phyloP scores from a whole-genome alignment of 2,888 invertebrate genomes.

The Stenotaenia linearis region DNA sequence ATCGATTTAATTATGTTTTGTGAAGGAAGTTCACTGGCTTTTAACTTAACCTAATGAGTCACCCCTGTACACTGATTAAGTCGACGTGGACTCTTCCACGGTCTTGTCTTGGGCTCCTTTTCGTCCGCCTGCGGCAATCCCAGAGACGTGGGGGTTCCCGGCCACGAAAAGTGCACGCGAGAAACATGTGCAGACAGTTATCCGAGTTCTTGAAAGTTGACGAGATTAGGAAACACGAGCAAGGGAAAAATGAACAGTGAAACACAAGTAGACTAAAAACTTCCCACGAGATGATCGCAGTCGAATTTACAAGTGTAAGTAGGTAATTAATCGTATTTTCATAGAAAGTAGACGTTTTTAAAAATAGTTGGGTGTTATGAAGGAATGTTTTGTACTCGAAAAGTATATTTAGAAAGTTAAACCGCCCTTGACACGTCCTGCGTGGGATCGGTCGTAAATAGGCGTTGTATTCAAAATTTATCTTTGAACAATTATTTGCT shows the following conservation, averaged over 20 bases:
- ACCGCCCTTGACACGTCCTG: not conserved
- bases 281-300: not conserved
- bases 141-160: not conserved
- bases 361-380: not conserved
- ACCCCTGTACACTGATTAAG: not conserved
- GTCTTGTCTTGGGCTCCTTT: constrained; percentile 2
- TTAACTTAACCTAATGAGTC: not conserved
- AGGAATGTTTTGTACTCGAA: not conserved
- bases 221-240: not conserved
- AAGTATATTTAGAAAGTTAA: not conserved
- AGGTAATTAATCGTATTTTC: not conserved
- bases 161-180: constrained; percentile 9
- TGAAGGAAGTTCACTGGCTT: not conserved
- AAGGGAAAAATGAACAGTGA: not conserved
- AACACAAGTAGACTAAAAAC: not conserved
- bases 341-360: not conserved
- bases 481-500: not conserved
- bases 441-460: not conserved
- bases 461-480: not conserved
- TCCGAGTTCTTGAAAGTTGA: not conserved
- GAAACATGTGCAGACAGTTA: constrained; percentile 4
- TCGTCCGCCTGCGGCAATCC: not conserved
- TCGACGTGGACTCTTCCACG: not conserved
- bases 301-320: not conserved
- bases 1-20: not conserved